Evolutionary conservation across 2,888 invertebrate genomes (phyloP).

Genomic region (Lissocephala sabroskyi): DNA sequence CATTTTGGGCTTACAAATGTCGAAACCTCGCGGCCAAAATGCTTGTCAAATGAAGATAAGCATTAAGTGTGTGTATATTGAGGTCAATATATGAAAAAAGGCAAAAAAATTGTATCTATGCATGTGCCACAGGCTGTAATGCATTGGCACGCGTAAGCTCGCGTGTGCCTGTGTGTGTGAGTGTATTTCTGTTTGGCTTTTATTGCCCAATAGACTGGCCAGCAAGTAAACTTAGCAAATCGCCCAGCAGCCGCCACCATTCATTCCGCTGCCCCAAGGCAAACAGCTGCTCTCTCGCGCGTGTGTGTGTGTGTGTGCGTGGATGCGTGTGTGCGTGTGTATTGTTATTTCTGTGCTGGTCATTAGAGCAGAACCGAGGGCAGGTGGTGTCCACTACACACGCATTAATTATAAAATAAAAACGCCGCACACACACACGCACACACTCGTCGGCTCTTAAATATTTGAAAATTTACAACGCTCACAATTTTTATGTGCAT

Average conservation of each 20-base stretch:
- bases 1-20: constrained; percentile 13
- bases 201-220: constrained; percentile 25
- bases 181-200: constrained; percentile 5
- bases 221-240: constrained; percentile 21
- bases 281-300: constrained; percentile 49
- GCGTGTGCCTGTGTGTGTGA: constrained; percentile 10
- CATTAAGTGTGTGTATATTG: constrained; percentile 33
- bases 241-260: constrained; percentile 34
- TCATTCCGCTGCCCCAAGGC: constrained; percentile 53
- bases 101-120: background rate
- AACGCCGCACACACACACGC: constrained; percentile 7
- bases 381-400: constrained; percentile 56
- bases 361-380: constrained; percentile 58
- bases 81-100: constrained; percentile 33
- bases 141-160: background rate
- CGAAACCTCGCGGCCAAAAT: constrained; percentile 3
- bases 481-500: constrained; percentile 29
- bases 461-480: constrained; percentile 16
- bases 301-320: constrained; percentile 6
- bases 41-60: constrained; percentile 4
- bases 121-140: background rate
- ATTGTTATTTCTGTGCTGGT: constrained; percentile 40
- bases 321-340: constrained; percentile 6
- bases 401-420: constrained; percentile 47
- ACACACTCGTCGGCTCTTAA: too few species aligned